These are phyloP conservation scores for Apostichopus parvimensis DNA, from an alignment of 35 echinoderm and acorn worm genomes.

Conservation along the genomic window DNA sequence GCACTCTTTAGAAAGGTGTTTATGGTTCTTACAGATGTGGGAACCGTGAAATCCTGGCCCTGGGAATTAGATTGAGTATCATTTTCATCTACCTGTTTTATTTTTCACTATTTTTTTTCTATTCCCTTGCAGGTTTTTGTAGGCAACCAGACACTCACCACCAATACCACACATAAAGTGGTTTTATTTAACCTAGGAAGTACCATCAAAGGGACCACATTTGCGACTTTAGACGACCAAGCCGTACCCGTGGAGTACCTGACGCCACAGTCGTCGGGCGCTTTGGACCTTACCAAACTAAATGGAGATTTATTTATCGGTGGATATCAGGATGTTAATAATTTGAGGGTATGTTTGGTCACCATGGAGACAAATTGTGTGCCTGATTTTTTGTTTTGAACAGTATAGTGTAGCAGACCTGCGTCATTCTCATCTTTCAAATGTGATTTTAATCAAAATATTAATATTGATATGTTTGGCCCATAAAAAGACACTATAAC, in stretches of 20 bases:
- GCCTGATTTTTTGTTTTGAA: too few relatives aligned
- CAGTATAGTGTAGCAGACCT: too few relatives aligned
- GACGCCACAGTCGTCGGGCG: constrained; percentile 76
- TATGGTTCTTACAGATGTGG: too few relatives aligned
- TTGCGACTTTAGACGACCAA: constrained; percentile 75
- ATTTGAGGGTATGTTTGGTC: constrained; percentile 68
- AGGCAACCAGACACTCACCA: constrained; percentile 71
- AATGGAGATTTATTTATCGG: constrained; percentile 81
- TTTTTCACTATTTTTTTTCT: neutral
- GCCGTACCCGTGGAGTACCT: constrained; percentile 77
- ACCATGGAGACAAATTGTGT: too few relatives aligned
- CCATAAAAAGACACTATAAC: too few relatives aligned
- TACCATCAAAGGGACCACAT: constrained; percentile 58
- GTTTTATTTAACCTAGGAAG: constrained; percentile 82
- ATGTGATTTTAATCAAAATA: too few relatives aligned
- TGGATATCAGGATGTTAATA: constrained; percentile 78
- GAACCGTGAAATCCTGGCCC: too few relatives aligned
- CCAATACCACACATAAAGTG: constrained; percentile 80
- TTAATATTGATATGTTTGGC: too few relatives aligned
- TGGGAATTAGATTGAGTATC: too few relatives aligned
- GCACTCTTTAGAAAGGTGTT: too few relatives aligned
- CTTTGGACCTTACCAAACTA: constrained; percentile 79
- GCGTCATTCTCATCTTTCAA: too few relatives aligned
- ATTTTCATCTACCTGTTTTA: too few relatives aligned
- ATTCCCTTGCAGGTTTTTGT: constrained; percentile 70